Percentiles rank a stretch among this genome's conserved stretches.
These are phyloP conservation scores for Etheostoma cragini DNA, from an alignment of 2,113 vertebrate species.

Conservation along the genomic window DNA sequence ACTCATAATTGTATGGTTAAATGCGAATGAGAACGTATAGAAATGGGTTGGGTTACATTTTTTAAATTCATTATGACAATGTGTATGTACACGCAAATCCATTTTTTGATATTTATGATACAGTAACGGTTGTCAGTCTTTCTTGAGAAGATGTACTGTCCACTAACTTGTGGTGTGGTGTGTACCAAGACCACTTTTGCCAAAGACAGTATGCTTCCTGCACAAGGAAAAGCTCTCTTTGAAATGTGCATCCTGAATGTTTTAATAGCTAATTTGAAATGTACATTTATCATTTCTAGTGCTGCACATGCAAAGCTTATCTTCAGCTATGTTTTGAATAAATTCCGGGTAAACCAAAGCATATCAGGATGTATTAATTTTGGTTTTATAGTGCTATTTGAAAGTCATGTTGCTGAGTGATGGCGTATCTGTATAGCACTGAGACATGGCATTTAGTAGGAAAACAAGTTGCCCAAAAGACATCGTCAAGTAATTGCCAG, in stretches of 20 bases:
- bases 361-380: conserved; percentile 43
- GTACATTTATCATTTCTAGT: conserved; percentile 6
- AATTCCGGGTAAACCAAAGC: conserved; percentile 21
- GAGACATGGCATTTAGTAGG: conserved; percentile 81
- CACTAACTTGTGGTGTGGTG: neutral
- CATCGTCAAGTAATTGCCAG: conserved; percentile 83
- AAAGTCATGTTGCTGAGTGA: conserved; percentile 65
- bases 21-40: neutral
- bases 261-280: conserved; percentile 19
- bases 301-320: conserved; percentile 9
- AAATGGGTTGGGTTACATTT: neutral
- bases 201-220: neutral
- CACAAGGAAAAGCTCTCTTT: neutral
- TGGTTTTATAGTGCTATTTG: conserved; percentile 37
- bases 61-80: neutral
- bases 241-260: neutral
- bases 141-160: neutral
- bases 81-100: neutral
- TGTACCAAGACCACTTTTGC: neutral
- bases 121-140: neutral
- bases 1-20: neutral
- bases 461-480: conserved; percentile 79
- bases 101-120: neutral
- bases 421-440: conserved; percentile 61
- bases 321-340: conserved; percentile 25